A percentile compares a stretch with the other conserved stretches of the same genome.
Conservation (phyloP, 2,113 vertebrate species). For the Lepidothrix coronata region DNA sequence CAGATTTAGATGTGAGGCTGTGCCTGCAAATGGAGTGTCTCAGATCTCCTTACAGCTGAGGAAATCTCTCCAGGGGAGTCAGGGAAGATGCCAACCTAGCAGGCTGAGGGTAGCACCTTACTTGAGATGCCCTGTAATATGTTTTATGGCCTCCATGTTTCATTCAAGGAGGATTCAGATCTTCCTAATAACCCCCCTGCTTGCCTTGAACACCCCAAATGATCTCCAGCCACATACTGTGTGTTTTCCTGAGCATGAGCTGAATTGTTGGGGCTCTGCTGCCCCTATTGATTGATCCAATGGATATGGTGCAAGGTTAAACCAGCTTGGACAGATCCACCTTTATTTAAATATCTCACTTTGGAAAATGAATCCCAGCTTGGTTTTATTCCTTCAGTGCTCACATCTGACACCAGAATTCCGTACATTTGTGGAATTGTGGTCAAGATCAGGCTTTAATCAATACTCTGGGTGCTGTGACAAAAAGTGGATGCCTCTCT, state of each 20-base stretch:
- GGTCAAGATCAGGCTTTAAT: background rate
- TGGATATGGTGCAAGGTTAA: background rate
- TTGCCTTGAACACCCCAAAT: background rate
- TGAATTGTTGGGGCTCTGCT: background rate
- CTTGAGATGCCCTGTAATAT: background rate
- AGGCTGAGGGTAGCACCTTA: background rate
- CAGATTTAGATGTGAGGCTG: background rate
- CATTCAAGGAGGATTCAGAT: background rate
- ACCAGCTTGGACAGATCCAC: background rate
- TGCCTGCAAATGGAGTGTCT: background rate
- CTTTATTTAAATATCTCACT: background rate
- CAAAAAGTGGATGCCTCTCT: background rate
- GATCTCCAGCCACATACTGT: background rate
- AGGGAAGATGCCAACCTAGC: background rate
- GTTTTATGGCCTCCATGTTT: background rate
- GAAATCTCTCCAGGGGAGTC: background rate
- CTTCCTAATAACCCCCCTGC: background rate
- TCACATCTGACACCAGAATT: background rate
- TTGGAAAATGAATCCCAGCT: background rate
- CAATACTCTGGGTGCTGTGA: background rate
- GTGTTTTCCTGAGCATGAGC: background rate
- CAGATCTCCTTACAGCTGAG: background rate
- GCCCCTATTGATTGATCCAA: background rate
- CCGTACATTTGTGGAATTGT: background rate
- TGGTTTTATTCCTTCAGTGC: background rate